Base-by-base conservation (phyloP, 2,888 invertebrate species). In the Dasysyrphus tricinctus region DNA sequence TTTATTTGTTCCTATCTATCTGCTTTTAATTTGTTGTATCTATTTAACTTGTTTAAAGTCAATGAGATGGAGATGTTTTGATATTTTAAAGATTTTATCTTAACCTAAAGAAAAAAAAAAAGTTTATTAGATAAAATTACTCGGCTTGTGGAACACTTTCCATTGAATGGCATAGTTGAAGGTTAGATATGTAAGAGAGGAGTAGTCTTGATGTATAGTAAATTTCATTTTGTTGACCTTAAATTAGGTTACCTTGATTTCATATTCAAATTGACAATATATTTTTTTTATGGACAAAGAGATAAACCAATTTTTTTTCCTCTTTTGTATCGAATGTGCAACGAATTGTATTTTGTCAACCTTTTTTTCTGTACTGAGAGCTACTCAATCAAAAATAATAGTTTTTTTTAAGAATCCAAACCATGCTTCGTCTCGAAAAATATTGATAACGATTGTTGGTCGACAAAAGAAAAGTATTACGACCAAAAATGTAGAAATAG, bases 181-280 rank as follows among this genome's bases (percentile, higher is more conserved):
- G 54, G 54, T 54, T 44, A 24, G 14, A 51, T 49, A n/a, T n/a
- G 47, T 16, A n/a, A 42, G n/a, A n/a, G n/a, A n/a, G 3, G n/a
- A n/a, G 3, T 29, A 29, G 14, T 7, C 7, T 54, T 29, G 12
- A 2, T 1, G 7, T 51, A 12, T 51, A 12, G 11, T 11, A 51
- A 16, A 44, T 44, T n/a, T n/a, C 7, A n/a, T 44, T n/a, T 44
- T 49, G 19, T 19, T 49, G 49, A 49, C 49, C 49, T 19, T 19
- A 5, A 49, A 49, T 49, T 3, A 49, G 49, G 49, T 49, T 49
- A 49, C 49, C 49, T 49, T 49, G 49, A 49, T 49, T 49, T 49
- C 47, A 44, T 47, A 19, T 11, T 49, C 19, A 11, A 49, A 11
- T 47, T 49, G 49, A 49, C 49, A 49, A 49, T 11, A 49, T 6